Base-by-base conservation (phyloP, 2,113 vertebrate genomes). In the Megatriorchis doriae region DNA sequence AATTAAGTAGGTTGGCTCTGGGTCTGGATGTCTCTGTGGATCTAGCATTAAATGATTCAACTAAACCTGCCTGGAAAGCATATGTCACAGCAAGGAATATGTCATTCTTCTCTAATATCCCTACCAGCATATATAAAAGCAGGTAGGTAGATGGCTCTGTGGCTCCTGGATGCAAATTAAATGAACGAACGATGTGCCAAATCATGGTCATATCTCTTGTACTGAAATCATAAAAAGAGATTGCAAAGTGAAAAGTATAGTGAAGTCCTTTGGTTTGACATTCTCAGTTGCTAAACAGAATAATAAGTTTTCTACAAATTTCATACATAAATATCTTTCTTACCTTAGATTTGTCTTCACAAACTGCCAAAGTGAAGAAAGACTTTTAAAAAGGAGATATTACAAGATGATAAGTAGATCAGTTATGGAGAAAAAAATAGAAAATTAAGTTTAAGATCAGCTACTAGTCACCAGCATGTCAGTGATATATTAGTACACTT, bases 21-120 rank as follows among this genome's bases (percentile, higher is more conserved):
- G 81, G 78, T 95, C 62, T 93, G 62, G 27, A 82, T 67, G 73
- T 94, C 94, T 96, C 96, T 88, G 53, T 88, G 92, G 93, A 95
- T 94, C 87, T 86, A 81, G 71, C 63, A 66, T 70, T 93, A 94
- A 97, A 59, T 70, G 90, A 94, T 93, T 96, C 95, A 93, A 94
- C 90, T 86, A 77, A 96, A 96, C 53, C 82, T 80, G 90, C 81
- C 88, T 95, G 85, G 81, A 83, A 96, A 96, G 55, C 78, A 50
- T 90, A 85, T 86, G 79, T 93, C 90, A 95, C 78, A 96, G 94
- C 53, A 96, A 95, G 58, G 42, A 95, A 81, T 14, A 29, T 56
- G 38, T 67, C 92, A 90, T 82, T 95, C 79, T 86, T 92, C 74
- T 95, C 85, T 88, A 70, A 88, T 90, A 90, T 88, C 58, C 38